These are phyloP conservation scores for Oceanodroma leucorhoa DNA, from an alignment of 2,797 vertebrate species.

Conservation along the genomic window DNA sequence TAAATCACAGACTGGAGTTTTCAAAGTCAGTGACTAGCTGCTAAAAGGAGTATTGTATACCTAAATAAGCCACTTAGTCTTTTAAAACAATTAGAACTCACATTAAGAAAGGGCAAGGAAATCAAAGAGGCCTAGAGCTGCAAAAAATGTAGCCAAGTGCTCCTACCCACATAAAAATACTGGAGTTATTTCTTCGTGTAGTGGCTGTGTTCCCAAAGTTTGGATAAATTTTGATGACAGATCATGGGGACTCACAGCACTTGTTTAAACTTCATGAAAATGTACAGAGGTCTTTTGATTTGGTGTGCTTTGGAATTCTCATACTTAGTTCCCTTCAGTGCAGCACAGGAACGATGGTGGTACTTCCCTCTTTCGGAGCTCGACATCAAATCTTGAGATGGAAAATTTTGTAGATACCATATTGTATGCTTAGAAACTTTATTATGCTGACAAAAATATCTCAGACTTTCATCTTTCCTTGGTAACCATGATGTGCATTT, in stretches of 20 bases:
- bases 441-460: background rate
- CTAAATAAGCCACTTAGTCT: background rate
- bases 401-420: background rate
- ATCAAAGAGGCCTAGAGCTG: background rate
- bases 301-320: background rate
- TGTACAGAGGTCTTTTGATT: conserved; percentile 1
- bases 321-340: background rate
- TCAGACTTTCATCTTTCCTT: background rate
- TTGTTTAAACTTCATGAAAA: background rate
- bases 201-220: background rate
- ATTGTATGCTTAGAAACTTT: background rate
- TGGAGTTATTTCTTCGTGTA: rapidly evolving
- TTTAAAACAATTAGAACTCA: background rate
- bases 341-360: background rate
- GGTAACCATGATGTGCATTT: background rate
- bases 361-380: background rate
- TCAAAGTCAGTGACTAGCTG: background rate
- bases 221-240: background rate
- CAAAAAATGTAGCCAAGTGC: background rate
- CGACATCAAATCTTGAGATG: background rate
- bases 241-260: background rate
- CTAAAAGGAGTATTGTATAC: background rate
- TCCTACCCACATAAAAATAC: background rate
- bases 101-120: background rate
- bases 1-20: background rate